Percentiles rank a stretch among this genome's conserved stretches.
phyloP scores from a whole-genome alignment of 2,113 vertebrate species.

The Sturnus vulgaris region DNA sequence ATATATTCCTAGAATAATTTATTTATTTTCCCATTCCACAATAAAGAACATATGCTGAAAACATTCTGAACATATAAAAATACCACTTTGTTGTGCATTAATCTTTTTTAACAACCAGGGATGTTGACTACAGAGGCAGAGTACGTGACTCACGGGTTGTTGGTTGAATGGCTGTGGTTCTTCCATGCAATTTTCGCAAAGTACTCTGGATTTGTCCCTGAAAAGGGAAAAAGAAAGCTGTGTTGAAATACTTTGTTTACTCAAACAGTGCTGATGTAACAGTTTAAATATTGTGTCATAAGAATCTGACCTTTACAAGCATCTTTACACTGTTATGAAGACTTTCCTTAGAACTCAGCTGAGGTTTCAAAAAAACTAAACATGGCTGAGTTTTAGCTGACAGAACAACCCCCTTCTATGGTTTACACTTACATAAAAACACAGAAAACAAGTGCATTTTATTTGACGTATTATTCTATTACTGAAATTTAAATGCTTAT shows the following conservation, averaged over 20 bases:
- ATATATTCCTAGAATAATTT: neutral
- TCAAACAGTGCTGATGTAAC: neutral
- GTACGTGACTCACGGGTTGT: constrained; percentile 88
- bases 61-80: neutral
- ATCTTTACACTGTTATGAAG: neutral
- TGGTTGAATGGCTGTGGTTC: constrained; percentile 94
- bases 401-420: neutral
- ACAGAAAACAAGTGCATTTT: neutral
- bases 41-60: neutral
- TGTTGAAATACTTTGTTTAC: neutral
- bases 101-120: neutral
- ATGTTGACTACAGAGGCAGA: neutral
- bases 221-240: constrained; percentile 1
- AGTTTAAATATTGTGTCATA: neutral
- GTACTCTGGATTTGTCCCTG: constrained; percentile 90
- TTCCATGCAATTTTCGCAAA: constrained; percentile 99
- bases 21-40: neutral
- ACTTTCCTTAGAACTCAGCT: neutral
- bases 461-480: neutral
- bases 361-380: neutral
- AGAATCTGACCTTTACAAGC: neutral
- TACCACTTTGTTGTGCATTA: neutral
- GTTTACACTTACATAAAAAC: neutral
- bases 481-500: neutral
- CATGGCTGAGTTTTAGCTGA: neutral